Conservation (phyloP, 2,888 invertebrate species). For the Venustoraphidia nigricollis region DNA sequence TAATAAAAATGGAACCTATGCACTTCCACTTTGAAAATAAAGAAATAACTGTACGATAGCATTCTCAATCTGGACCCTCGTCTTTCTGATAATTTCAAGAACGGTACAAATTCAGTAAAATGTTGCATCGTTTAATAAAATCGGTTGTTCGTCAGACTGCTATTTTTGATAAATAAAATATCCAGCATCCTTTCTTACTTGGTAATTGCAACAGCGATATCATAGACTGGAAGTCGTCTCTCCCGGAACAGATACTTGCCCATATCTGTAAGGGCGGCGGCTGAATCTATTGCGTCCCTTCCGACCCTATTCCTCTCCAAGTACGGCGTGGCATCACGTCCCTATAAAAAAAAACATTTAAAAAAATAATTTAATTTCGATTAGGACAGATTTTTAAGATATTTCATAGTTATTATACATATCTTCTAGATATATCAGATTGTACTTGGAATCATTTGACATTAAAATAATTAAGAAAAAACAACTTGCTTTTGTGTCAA, state of each 20-base stretch:
- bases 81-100: neutral
- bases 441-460: no score
- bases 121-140: neutral
- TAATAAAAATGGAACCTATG: no score
- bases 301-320: slow-evolving; percentile 86
- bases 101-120: slow-evolving; percentile 1
- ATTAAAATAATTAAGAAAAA: no score
- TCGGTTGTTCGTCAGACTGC: no score
- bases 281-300: slow-evolving; percentile 86
- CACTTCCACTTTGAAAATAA: no score
- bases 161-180: neutral
- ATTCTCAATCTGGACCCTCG: no score
- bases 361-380: no score
- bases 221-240: slow-evolving; percentile 84
- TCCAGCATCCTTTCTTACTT: slow-evolving; percentile 52
- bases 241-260: slow-evolving; percentile 94
- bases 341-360: slow-evolving; percentile 36
- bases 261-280: slow-evolving; percentile 89
- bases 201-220: slow-evolving; percentile 89
- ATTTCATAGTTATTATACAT: no score
- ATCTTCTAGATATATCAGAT: no score
- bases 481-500: no score
- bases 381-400: no score
- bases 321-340: slow-evolving; percentile 88
- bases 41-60: no score